These are phyloP conservation scores for Meloidogyne hapla DNA, from an alignment of 1,140 invertebrate species.

Conservation along the genomic window DNA sequence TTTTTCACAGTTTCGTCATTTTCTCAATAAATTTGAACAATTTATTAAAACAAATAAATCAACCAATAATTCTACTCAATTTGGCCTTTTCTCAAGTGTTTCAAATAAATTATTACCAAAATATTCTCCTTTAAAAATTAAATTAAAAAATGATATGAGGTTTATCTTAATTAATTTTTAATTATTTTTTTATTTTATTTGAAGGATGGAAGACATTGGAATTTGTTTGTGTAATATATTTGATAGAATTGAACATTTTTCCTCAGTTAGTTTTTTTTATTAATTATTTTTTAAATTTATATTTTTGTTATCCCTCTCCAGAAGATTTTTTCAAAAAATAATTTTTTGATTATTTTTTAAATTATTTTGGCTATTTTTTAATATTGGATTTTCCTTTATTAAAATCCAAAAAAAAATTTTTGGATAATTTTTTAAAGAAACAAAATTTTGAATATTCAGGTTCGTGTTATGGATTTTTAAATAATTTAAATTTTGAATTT, in stretches of 20 bases:
- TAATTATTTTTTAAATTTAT: no score
- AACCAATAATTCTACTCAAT: conserved; percentile 6
- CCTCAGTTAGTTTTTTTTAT: conserved; percentile 24
- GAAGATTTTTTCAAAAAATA: no score
- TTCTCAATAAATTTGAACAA: background rate
- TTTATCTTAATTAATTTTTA: background rate
- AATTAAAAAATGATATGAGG: conserved; percentile 15
- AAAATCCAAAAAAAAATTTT: no score
- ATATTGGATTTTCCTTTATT: no score
- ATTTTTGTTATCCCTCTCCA: no score
- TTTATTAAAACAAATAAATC: background rate
- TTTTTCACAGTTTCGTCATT: background rate
- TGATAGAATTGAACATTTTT: conserved; percentile 30
- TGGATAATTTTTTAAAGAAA: no score
- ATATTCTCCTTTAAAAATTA: conserved; percentile 21
- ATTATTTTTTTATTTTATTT: background rate
- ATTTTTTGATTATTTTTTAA: no score
- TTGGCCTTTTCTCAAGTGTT: background rate
- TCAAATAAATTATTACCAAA: background rate
- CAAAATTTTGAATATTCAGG: no score
- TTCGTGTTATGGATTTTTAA: no score
- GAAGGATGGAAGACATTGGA: conserved; percentile 32
- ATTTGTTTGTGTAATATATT: conserved; percentile 30
- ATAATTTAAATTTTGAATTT: no score
- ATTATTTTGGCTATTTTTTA: no score